These are phyloP conservation scores for Caenorhabditis panamensis DNA, from an alignment of 2,888 invertebrate genomes.

Conservation along the genomic window DNA sequence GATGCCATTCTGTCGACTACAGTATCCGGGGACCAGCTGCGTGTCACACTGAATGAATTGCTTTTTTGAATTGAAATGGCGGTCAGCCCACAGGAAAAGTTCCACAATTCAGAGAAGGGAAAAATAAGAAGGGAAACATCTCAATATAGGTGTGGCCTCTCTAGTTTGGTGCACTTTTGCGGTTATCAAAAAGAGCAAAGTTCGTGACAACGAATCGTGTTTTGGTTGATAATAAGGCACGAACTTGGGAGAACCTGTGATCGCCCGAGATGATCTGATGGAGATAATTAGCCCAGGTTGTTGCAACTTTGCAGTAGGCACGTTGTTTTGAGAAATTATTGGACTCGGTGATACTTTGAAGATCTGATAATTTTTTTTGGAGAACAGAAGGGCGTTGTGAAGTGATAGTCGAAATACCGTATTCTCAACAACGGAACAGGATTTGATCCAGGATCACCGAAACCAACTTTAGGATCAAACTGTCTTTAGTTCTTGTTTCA, in stretches of 20 bases:
- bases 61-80: not conserved
- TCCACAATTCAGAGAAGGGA: not conserved
- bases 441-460: too few species aligned
- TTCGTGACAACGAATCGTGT: conserved; percentile 1
- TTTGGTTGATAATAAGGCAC: not conserved
- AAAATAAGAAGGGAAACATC: too few species aligned
- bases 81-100: conserved; percentile 4
- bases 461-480: too few species aligned
- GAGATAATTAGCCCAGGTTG: not conserved
- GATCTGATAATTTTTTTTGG: not conserved
- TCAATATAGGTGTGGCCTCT: not conserved
- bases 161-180: conserved; percentile 19
- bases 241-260: not conserved
- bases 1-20: conserved; percentile 4
- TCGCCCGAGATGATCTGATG: not conserved
- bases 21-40: conserved; percentile 28
- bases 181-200: conserved; percentile 5
- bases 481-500: too few species aligned
- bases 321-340: too few species aligned
- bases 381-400: too few species aligned
- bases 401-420: too few species aligned
- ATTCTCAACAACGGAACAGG: too few species aligned
- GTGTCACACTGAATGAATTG: conserved; percentile 25
- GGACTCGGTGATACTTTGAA: not conserved
- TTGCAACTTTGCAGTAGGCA: not conserved